Evolutionary conservation across 2,888 invertebrate species (phyloP), one percentile per base, ranked within the genome.

Genomic region (Monopis laevigella): DNA sequence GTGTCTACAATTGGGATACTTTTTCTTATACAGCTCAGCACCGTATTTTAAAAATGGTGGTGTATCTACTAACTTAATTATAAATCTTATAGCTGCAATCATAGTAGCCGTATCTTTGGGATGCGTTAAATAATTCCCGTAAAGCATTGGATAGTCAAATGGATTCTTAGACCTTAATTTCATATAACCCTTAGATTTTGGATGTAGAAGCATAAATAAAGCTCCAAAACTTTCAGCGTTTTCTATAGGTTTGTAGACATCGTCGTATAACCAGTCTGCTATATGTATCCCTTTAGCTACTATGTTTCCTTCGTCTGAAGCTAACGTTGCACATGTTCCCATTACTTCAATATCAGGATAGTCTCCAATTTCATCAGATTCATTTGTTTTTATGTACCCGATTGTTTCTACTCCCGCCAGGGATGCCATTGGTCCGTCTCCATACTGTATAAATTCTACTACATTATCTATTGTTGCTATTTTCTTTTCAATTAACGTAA

Each of bases 51-150:
- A 77, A 62, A 87, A 87, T 1, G 85, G 73, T 4, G 66, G 61
- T 1, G 88, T 85, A 29, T 82, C 70, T 0, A 84, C 72, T 17
- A 88, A 56, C 43, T 81, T 77, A 26, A 82, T 64, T 7, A 84
- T 74, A 46, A 86, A 83, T 40, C 66, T 53, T 49, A 84, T 82
- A 3, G 85, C 87, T 44, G 87, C 85, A 34, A 87, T 59, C 51
- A 87, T 61, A 1, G 84, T 78, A 14, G 74, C 74, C 1, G 84
- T 57, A 49, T 92, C 92, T 42, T 82, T 65, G 5, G 75, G 75
- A 38, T 86, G 77, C 1, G 84, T 75, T 47, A 92, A 82, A 56
- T 92, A 92, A 62, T 91, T 89, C 0, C 90, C 88, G 51, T 88
- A 84, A 43, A 92, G 81, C 19, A 83, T 66, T 0, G 90, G 90